These are phyloP conservation scores for Falco berigora DNA, from an alignment of 2,797 vertebrate genomes.

Conservation along the genomic window DNA sequence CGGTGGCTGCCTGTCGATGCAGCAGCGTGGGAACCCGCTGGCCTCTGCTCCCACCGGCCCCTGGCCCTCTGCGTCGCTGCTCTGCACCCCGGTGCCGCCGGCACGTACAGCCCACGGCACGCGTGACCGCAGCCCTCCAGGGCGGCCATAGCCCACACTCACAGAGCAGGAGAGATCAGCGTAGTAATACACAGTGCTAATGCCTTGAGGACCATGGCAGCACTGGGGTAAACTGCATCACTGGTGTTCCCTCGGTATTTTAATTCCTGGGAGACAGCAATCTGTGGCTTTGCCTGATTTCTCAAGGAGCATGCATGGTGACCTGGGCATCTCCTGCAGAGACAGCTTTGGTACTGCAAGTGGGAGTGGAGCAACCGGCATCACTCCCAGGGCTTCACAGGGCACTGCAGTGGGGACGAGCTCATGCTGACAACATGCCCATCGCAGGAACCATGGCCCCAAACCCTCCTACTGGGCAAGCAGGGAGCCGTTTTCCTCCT, in stretches of 20 bases:
- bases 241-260: neutral
- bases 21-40: neutral
- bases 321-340: neutral
- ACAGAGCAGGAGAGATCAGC: too few relatives aligned
- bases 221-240: neutral
- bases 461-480: neutral
- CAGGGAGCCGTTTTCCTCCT: too few relatives aligned
- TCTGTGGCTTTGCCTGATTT: neutral
- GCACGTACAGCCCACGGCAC: neutral
- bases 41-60: neutral
- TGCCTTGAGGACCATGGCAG: neutral
- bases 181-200: too few relatives aligned
- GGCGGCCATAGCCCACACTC: neutral
- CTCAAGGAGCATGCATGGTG: neutral
- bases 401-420: neutral
- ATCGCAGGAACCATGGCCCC: rapidly evolving
- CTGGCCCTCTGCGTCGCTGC: neutral
- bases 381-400: neutral
- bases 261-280: neutral
- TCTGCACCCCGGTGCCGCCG: rapidly evolving
- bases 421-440: rapidly evolving
- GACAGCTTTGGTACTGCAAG: neutral
- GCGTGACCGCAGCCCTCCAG: neutral
- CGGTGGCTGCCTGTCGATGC: rapidly evolving
- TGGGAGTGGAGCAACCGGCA: neutral